Conservation (phyloP, 2,113 vertebrate genomes). For the Nothocercus julius region DNA sequence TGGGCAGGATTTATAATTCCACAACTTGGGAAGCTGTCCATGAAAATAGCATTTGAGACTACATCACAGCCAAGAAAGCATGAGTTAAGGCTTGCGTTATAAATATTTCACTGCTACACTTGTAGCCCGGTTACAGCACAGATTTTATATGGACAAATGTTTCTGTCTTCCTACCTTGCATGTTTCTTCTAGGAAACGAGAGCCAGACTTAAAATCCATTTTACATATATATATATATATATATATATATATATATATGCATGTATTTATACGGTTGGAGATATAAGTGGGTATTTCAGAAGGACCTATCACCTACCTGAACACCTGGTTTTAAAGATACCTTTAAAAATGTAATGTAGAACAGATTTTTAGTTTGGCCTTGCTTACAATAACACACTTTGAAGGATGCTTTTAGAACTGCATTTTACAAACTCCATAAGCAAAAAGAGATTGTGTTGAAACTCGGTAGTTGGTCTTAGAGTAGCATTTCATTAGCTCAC, state of each 20-base stretch:
- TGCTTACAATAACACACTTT: background rate
- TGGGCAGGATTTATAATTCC: background rate
- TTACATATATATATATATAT: background rate
- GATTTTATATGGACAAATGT: background rate
- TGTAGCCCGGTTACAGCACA: constrained; percentile 9
- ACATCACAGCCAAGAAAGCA: constrained; percentile 13
- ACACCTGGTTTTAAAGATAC: background rate
- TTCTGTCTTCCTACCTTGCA: background rate
- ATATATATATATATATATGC: background rate
- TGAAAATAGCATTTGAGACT: background rate
- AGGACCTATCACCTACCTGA: background rate
- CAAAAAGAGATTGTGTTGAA: background rate
- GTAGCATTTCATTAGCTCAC: background rate
- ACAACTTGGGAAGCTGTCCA: background rate
- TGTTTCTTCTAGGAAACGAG: background rate
- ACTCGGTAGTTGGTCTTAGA: background rate
- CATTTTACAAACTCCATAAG: background rate
- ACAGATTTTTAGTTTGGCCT: background rate
- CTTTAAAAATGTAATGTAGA: background rate
- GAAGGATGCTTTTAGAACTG: background rate
- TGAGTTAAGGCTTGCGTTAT: background rate
- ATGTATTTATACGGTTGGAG: background rate
- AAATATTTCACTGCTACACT: constrained; percentile 6
- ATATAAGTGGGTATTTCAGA: background rate
- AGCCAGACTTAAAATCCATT: background rate